These are phyloP conservation scores for Oryzias javanicus DNA, from an alignment of 2,113 vertebrate genomes.

Conservation along the genomic window DNA sequence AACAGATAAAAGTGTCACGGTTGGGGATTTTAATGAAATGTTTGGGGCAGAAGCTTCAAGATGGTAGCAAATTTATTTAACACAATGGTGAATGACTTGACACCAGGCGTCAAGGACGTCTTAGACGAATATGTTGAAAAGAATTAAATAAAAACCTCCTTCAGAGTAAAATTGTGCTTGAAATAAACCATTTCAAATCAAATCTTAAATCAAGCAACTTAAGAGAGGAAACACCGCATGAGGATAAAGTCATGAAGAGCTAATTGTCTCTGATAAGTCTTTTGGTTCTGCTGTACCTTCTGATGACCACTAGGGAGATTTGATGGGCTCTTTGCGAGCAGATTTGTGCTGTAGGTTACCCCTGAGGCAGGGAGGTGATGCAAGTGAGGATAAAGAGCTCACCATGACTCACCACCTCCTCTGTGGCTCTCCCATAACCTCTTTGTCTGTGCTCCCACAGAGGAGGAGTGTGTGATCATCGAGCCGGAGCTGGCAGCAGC, in stretches of 20 bases:
- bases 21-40: too few species aligned
- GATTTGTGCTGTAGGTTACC: conserved; percentile 12
- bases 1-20: too few species aligned
- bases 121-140: too few species aligned
- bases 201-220: too few species aligned
- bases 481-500: conserved; percentile 51
- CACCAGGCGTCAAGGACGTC: too few species aligned
- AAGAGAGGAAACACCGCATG: background rate
- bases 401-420: conserved; percentile 24
- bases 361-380: conserved; percentile 6
- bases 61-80: too few species aligned
- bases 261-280: background rate
- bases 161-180: background rate
- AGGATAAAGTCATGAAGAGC: background rate
- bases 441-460: conserved; percentile 48
- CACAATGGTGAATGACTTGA: too few species aligned
- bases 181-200: too few species aligned
- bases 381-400: conserved; percentile 18
- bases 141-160: background rate
- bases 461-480: conserved; percentile 75
- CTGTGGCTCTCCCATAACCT: conserved; percentile 18
- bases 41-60: too few species aligned
- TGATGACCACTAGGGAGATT: background rate
- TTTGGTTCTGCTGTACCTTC: too few species aligned
- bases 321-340: background rate